Conservation (phyloP, 2,113 vertebrate species). For the Strix uralensis region DNA sequence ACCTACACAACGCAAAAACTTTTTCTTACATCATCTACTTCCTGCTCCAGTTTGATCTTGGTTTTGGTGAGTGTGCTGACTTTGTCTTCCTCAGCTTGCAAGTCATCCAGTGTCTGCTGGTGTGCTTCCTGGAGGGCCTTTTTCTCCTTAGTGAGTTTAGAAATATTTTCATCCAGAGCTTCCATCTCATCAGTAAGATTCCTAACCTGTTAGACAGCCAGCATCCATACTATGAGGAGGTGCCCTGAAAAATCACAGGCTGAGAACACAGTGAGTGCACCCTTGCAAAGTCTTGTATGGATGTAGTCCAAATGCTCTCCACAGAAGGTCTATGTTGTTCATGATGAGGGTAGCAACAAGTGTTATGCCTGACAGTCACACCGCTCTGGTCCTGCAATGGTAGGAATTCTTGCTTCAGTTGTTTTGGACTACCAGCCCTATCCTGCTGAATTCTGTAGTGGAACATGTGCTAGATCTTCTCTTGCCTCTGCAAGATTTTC, state of each 20-base stretch:
- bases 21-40: constrained; percentile 77
- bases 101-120: constrained; percentile 80
- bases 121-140: constrained; percentile 82
- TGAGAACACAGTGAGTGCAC: not conserved
- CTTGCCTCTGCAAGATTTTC: not conserved
- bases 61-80: constrained; percentile 78
- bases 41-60: constrained; percentile 82
- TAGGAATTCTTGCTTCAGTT: not conserved
- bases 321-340: not conserved
- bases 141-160: constrained; percentile 84
- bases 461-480: not conserved
- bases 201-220: constrained; percentile 73
- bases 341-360: not conserved
- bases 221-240: not conserved
- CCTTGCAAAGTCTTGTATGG: not conserved
- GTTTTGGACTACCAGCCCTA: not conserved
- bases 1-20: not conserved
- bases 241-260: not conserved
- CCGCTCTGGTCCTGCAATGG: not conserved
- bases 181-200: constrained; percentile 85
- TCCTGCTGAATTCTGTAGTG: not conserved
- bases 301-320: not conserved
- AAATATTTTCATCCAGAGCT: constrained; percentile 79
- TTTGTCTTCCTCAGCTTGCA: constrained; percentile 85
- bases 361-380: not conserved